These are phyloP conservation scores for Rhynchophorus ferrugineus DNA, from an alignment of 1,140 invertebrate genomes.

Conservation along the genomic window DNA sequence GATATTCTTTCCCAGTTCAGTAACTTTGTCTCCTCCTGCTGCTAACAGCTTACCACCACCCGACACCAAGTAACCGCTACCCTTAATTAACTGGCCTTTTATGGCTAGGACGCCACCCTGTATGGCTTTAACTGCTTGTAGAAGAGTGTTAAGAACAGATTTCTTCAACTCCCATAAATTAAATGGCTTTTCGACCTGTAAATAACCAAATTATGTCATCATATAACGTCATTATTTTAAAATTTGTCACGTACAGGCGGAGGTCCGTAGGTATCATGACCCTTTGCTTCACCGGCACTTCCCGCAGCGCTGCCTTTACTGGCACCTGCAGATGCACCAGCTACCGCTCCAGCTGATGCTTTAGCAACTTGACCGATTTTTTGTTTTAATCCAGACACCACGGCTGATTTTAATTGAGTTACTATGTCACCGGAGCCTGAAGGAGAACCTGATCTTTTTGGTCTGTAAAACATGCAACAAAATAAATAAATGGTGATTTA, in stretches of 20 bases:
- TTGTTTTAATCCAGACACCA: constrained; percentile 46
- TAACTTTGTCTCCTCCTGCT: constrained; percentile 64
- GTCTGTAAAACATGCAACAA: constrained; percentile 7
- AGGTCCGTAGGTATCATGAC: constrained; percentile 12
- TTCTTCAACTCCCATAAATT: constrained; percentile 72
- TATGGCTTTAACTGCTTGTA: constrained; percentile 78
- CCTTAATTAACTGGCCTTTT: constrained; percentile 77
- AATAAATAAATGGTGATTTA: no score
- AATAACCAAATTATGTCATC: constrained; percentile 1
- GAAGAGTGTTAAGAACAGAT: constrained; percentile 67
- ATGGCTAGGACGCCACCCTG: constrained; percentile 75
- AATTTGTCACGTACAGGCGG: neutral
- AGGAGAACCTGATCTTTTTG: constrained; percentile 20
- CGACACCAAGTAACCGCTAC: constrained; percentile 64
- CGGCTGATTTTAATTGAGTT: constrained; percentile 40
- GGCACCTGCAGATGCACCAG: constrained; percentile 47
- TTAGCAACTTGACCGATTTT: constrained; percentile 49
- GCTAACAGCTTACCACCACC: constrained; percentile 65
- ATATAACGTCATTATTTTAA: neutral
- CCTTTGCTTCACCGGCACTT: constrained; percentile 34
- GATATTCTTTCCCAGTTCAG: constrained; percentile 66
- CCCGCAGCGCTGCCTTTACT: constrained; percentile 45
- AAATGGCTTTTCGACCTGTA: constrained; percentile 47
- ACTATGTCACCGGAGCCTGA: constrained; percentile 40
- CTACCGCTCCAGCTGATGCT: constrained; percentile 46